Base-by-base conservation (phyloP, 2,888 invertebrate genomes). In the Apamea monoglypha region DNA sequence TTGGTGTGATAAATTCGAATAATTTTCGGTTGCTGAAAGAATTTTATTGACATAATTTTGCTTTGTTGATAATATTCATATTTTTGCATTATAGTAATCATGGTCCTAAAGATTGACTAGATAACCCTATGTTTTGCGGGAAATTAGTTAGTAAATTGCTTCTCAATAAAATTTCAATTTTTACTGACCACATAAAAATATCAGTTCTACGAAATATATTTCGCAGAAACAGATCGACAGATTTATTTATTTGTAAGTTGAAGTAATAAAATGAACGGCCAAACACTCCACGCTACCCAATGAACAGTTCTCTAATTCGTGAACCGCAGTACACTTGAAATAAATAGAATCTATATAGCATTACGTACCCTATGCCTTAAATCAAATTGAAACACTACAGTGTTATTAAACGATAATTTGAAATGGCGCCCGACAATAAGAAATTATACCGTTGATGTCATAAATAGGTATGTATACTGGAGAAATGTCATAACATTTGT, bases 381-480 rank as follows among this genome's bases (percentile, higher is more conserved):
- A 92, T 92, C 92, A 92, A 47, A 91, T 92, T 92, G 91, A 90
- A 88, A 89, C 88, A 87, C 90, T 89, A 84, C 86, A 88, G 81
- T 80, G 81, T 85, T 85, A 87, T 90, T 88, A 86, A 85, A 88
- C 73, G 83, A 88, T 83, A 82, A 83, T 86, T 83, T 85, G 73
- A 86, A 85, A 83, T 74, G 83, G 80, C 77, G 77, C 71, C 76
- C 79, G 69, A 84, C 85, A 88, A 80, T 83, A 88, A 85, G 82
- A 84, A 89, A 90, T 89, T 87, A 90, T 84, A 82, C 44, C 76
- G 82, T 81, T 87, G 81, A 84, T 81, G 81, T 84, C 84, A 86
- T 89, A 88, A 88, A 89, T 81, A n/a, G n/a, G n/a, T n/a, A n/a
- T n/a, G n/a, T n/a, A 78, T 77, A 61, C 50, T 63, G 53, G 18